Evolutionary conservation across 2,113 vertebrate genomes (phyloP).

Genomic region (Hiodon tergisus): DNA sequence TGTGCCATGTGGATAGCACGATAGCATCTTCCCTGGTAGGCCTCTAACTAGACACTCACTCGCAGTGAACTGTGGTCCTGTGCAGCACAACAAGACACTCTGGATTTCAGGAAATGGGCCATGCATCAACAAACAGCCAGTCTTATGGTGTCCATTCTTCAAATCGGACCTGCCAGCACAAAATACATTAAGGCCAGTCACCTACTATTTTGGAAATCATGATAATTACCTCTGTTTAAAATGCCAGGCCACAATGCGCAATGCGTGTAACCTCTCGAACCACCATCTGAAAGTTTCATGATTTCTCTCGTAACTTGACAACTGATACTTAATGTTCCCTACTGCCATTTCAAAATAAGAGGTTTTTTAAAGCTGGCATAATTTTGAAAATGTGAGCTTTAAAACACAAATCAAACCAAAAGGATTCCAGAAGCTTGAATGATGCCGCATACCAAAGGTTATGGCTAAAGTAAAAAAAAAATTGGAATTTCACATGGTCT

Average conservation of each 20-base stretch:
- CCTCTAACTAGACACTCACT: neutral
- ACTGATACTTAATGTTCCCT: neutral
- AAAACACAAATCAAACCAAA: neutral
- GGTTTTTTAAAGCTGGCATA: too few relatives aligned
- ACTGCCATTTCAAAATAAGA: neutral
- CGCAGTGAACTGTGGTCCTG: neutral
- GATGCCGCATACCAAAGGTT: neutral
- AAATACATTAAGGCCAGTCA: conserved; percentile 6
- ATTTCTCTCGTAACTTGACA: neutral
- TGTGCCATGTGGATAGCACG: too few relatives aligned
- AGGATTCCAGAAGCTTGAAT: neutral
- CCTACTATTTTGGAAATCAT: conserved; percentile 17
- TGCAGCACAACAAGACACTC: conserved; percentile 56
- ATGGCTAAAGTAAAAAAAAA: neutral
- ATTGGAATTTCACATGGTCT: too few relatives aligned
- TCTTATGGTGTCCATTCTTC: neutral
- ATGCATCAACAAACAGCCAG: conserved; percentile 18
- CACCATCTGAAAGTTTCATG: neutral
- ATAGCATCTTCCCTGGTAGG: too few relatives aligned
- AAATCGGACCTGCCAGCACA: conserved; percentile 14
- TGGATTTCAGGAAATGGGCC: conserved; percentile 42
- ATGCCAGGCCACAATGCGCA: neutral
- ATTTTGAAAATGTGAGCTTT: neutral
- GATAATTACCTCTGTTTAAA: conserved; percentile 29
- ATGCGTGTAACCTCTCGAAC: neutral